Base-by-base conservation (phyloP, 2,113 vertebrate species). In the Apodemus sylvaticus region DNA sequence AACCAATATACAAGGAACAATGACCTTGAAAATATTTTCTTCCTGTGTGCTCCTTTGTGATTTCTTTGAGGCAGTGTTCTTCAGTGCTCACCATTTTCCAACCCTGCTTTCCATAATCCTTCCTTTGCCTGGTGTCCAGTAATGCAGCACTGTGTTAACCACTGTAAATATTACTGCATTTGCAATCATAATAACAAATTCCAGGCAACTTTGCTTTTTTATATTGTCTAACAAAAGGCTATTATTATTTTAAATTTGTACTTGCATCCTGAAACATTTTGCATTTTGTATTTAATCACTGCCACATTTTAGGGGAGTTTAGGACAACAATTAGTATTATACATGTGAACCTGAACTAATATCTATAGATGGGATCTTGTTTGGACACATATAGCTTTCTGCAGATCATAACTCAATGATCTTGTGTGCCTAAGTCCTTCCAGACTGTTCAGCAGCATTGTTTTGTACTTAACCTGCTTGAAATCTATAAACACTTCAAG, bases 141-240 rank as follows among this genome's bases (percentile, higher is more conserved):
- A 94, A 90, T 88, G 29, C 20, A 73, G 31, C 83, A 86, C 94
- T 95, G 11, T 93, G 92, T 91, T 96, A 97, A 97, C 10, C 77
- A 97, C 11, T 64, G 82, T 92, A 98, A 97, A 94, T 97, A 96
- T 93, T 90, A 73, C 51, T 93, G 53, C 81, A 95, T 97, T 98
- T 98, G 87, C 58, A 98, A 97, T 58, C 97, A 83, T 94, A 98
- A 97, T 95, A 86, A 79, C 62, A 94, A 95, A 77, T 96, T 89
- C 88, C 71, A 36, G 82, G 86, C 48, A 95, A 94, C 85, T 96
- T 89, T 60, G 85, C 87, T 78, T 97, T 91, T 94, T 29, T 0
- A 93, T 97, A 94, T 95, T 96, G 97, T 93, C 94, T 97, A 95
- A 98, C 73, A 98, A 97, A 85, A 81, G 93, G 83, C 91, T 89